Base-by-base conservation (phyloP, 2,797 vertebrate species). In the Tragelaphus eurycerus region DNA sequence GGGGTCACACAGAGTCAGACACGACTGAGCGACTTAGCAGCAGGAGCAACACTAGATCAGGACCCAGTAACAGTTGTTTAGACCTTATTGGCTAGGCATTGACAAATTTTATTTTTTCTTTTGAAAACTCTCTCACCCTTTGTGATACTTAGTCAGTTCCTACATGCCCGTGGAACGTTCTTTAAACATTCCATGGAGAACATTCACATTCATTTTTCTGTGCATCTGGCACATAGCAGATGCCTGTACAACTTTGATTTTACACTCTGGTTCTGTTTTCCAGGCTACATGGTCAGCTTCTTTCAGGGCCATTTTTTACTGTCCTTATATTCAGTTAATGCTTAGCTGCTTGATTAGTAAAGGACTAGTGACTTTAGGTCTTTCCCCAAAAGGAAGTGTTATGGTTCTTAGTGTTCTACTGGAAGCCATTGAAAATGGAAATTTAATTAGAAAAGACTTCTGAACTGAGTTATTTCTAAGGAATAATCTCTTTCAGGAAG, bases 401-500 rank as follows among this genome's bases (percentile, higher is more conserved):
- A 38, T n/a, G 52, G 10, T 54, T 52, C 76, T 97, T 67, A 76
- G n/a, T 93, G 7, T 96, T 93, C 67, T 87, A 17, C 25, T 96
- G 55, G 43, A 76, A 92, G 12, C 54, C n/a, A 87, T 38, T 95
- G 31, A 87, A 92, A 85, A 82, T 78, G n/a, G 21, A 94, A 78
- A 85, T 92, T 95, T 94, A 62, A 81, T 85, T 25, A 67, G 60
- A 76, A 91, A 95, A 79, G 76, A 89, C 14, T 95, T 96, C 48
- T 90, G 82, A 92, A 92, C 15, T 57, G 27, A 59, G 5, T 96
- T 94, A 52, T 50, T 92, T 71, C 52, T 93, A 88, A 96, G 76
- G 52, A 91, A 60, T 96, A 86, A 60, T 55, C 46, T 93, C 46
- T 76, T 92, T 54, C 9, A 92, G 87, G 19, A 82, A 81, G 12